phyloP scores from a whole-genome alignment of 2,113 vertebrate genomes.

The Phyllostomus hastatus region DNA sequence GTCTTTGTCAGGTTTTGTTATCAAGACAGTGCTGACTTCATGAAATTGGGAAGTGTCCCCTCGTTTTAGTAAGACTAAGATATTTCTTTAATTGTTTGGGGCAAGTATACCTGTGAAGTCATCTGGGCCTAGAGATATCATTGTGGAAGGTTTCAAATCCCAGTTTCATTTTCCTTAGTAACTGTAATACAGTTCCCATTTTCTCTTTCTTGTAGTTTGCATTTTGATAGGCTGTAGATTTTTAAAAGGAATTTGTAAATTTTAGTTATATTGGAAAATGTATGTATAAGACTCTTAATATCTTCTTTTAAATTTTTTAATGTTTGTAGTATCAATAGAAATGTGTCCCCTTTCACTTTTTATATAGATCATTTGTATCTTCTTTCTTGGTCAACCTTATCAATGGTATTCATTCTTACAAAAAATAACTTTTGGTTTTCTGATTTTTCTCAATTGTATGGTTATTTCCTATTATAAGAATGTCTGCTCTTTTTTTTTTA shows the following conservation, averaged over 20 bases:
- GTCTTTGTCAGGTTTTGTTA: neutral
- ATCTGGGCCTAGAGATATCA: neutral
- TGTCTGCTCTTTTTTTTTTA: neutral
- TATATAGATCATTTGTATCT: neutral
- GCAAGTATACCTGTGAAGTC: neutral
- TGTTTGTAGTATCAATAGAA: neutral
- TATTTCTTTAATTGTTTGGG: neutral
- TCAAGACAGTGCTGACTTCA: neutral
- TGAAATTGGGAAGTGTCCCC: no score
- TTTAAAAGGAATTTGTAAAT: neutral
- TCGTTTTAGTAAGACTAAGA: neutral
- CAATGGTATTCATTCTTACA: neutral
- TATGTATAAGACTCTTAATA: neutral
- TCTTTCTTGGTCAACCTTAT: neutral
- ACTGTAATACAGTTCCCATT: neutral
- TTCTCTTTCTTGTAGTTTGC: neutral
- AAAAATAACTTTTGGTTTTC: neutral
- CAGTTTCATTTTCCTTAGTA: neutral
- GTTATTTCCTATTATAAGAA: no score
- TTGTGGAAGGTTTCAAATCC: neutral
- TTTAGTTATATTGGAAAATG: neutral
- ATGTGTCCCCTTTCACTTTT: neutral
- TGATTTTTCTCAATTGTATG: neutral
- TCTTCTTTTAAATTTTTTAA: neutral
- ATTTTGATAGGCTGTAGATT: neutral